Conservation (phyloP, 2,113 vertebrate species). For the Protobothrops mucrosquamatus region DNA sequence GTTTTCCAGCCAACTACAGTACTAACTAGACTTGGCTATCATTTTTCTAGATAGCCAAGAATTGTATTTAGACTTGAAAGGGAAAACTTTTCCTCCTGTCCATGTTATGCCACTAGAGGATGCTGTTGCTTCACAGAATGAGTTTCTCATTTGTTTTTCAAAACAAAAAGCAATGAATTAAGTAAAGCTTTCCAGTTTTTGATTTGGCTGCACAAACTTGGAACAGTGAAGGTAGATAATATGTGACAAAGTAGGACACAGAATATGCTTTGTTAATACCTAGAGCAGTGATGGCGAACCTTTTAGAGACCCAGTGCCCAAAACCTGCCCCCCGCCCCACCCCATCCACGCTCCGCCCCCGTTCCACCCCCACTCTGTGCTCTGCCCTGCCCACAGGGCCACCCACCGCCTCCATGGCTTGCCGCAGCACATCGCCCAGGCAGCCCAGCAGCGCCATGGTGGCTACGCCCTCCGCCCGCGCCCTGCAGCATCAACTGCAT, state of each 20-base stretch:
- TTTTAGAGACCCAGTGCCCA: too few relatives aligned
- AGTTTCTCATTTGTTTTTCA: not conserved
- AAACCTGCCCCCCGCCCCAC: too few relatives aligned
- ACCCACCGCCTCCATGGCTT: too few relatives aligned
- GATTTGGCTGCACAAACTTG: not conserved
- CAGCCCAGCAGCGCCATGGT: too few relatives aligned
- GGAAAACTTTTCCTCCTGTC: not conserved
- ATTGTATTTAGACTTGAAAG: not conserved
- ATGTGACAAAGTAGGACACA: not conserved
- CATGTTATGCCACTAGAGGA: conserved; percentile 2
- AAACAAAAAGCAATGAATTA: not conserved
- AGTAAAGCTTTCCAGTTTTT: not conserved
- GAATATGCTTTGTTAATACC: not conserved
- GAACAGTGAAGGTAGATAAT: not conserved
- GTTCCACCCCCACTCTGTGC: too few relatives aligned
- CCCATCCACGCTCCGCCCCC: too few relatives aligned
- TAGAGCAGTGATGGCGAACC: not conserved
- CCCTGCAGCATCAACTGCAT: too few relatives aligned
- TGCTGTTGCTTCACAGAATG: not conserved
- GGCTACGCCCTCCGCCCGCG: too few relatives aligned
- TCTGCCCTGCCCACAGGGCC: too few relatives aligned
- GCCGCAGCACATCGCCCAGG: too few relatives aligned
- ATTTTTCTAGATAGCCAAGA: not conserved
- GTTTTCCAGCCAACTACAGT: not conserved
- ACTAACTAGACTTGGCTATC: not conserved